A percentile compares a stretch with the other conserved stretches of the same genome.
Conservation (phyloP, 2,888 invertebrate genomes). For the Bhutanitis thaidina region DNA sequence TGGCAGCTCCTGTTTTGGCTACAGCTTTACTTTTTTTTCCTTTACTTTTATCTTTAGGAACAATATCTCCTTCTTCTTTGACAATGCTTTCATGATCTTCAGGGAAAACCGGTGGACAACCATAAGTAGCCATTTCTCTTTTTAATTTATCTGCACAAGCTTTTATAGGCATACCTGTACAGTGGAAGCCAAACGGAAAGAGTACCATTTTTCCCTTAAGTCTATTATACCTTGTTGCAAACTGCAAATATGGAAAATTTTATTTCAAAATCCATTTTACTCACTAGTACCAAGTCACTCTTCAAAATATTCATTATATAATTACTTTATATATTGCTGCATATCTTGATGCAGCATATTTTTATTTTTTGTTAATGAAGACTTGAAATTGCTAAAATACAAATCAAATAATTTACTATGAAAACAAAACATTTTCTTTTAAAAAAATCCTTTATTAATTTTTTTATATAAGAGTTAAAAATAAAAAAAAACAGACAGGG, state of each 20-base stretch:
- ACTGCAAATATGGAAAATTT: conserved; percentile 75
- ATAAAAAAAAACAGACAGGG: no score
- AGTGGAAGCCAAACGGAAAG: conserved; percentile 99
- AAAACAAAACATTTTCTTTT: no score
- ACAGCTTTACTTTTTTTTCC: conserved; percentile 98
- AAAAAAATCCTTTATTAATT: no score
- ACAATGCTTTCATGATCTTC: conserved; percentile 70
- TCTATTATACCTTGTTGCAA: conserved; percentile 94
- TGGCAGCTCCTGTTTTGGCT: conserved; percentile 92
- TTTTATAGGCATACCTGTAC: conserved; percentile 99
- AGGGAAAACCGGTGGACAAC: conserved; percentile 95
- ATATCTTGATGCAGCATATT: no score
- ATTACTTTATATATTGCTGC: no score
- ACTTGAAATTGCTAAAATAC: no score
- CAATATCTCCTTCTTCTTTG: conserved; percentile 75
- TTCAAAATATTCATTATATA: no score
- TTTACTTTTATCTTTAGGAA: conserved; percentile 84
- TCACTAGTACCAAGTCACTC: no score
- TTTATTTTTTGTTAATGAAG: no score
- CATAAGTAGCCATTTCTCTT: conserved; percentile 94
- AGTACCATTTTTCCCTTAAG: conserved; percentile 93
- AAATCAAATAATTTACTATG: no score
- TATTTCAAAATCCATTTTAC: no score
- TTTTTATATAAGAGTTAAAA: no score
- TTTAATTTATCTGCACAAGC: conserved; percentile 99